Conservation (phyloP, 2,888 invertebrate genomes). For the Bugulina stolonifera region DNA sequence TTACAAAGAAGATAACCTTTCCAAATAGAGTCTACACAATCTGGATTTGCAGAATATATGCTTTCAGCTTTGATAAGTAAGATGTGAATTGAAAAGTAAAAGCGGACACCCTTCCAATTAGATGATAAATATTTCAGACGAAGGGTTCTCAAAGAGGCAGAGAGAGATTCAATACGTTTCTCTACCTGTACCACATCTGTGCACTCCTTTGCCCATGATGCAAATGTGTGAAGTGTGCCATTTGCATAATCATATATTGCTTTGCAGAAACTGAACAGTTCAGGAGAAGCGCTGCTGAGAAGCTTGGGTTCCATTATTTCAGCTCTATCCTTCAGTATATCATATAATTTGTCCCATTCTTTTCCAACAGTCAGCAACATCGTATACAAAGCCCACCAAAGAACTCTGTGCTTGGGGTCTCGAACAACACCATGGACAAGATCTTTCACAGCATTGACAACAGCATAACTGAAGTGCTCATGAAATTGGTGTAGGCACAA, state of each 20-base stretch:
- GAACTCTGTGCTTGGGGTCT: background rate
- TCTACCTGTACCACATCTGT: background rate
- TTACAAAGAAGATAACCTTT: too few species aligned
- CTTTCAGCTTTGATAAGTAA: background rate
- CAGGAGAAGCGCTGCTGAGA: background rate
- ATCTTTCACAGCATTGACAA: background rate
- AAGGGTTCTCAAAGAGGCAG: background rate
- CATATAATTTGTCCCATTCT: background rate
- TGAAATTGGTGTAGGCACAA: background rate
- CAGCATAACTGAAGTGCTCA: background rate
- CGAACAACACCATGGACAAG: background rate
- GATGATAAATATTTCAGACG: background rate
- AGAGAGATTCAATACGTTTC: background rate
- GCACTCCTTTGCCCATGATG: background rate
- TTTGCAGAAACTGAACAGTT: background rate
- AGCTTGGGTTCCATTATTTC: background rate
- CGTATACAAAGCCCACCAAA: background rate
- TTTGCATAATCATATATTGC: background rate
- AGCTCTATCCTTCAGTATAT: background rate
- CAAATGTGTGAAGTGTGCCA: background rate
- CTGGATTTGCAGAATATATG: too few species aligned
- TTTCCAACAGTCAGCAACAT: background rate
- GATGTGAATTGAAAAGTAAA: background rate
- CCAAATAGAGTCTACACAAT: too few species aligned
- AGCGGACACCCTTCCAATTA: background rate